Conservation (phyloP, 2,113 vertebrate species). For the Apaloderma vittatum region DNA sequence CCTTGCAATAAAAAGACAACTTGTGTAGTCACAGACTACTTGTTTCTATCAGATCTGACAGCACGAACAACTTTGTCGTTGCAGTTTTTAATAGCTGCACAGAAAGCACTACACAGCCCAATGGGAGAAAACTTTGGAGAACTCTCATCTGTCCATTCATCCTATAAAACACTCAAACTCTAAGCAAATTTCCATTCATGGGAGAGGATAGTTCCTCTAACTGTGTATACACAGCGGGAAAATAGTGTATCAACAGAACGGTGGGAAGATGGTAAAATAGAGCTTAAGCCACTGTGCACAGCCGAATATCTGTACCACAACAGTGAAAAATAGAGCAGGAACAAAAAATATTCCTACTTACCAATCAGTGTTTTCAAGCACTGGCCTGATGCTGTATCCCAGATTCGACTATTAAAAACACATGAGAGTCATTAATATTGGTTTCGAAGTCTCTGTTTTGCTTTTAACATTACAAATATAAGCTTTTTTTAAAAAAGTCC, state of each 20-base stretch:
- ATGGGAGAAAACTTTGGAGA: background rate
- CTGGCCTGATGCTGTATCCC: slow-evolving; percentile 98
- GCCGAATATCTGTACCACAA: background rate
- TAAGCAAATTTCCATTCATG: background rate
- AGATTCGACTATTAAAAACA: slow-evolving; percentile 88
- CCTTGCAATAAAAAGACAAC: background rate
- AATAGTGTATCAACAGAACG: background rate
- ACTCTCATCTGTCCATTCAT: background rate
- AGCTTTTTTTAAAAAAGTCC: background rate
- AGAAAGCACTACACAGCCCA: background rate
- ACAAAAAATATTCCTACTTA: slow-evolving; percentile 71
- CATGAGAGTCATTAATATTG: background rate
- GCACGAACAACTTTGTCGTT: background rate
- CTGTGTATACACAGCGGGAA: background rate
- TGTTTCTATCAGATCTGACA: background rate
- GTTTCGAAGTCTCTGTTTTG: background rate
- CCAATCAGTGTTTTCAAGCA: slow-evolving; percentile 99
- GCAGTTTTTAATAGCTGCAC: background rate
- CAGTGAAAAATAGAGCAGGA: background rate
- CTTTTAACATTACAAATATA: background rate
- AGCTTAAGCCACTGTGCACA: background rate
- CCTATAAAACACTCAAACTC: background rate
- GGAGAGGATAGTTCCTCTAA: background rate
- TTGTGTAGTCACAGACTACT: background rate
- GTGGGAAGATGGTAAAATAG: background rate